Evolutionary conservation across 2,113 vertebrate genomes (phyloP).

Genomic region (Phaethon lepturus): DNA sequence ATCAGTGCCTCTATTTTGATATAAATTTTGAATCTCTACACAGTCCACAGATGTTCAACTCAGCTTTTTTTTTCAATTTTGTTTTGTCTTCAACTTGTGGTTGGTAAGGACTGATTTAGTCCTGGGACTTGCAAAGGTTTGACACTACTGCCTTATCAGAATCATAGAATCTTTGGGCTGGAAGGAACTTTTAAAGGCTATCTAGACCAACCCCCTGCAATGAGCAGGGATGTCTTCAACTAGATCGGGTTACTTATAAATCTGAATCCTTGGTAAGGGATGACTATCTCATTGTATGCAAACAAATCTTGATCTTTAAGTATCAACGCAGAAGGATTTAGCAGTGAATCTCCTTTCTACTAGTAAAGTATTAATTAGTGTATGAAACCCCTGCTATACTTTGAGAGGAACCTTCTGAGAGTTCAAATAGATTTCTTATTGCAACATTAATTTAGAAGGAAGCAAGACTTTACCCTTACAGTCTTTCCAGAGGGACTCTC

Average conservation of each 20-base stretch:
- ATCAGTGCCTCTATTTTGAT: slow-evolving; percentile 44
- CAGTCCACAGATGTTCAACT: slow-evolving; percentile 33
- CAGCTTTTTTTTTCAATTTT: not conserved
- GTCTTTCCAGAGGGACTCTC: not conserved
- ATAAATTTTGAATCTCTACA: slow-evolving; percentile 23
- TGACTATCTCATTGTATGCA: not conserved
- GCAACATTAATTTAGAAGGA: slow-evolving; percentile 35
- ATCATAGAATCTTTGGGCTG: too few relatives aligned
- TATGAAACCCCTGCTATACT: not conserved
- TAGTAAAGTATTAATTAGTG: slow-evolving; percentile 10
- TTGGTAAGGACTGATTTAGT: not conserved
- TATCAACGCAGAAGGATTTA: not conserved
- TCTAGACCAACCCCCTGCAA: too few relatives aligned
- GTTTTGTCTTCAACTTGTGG: not conserved
- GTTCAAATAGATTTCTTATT: not conserved
- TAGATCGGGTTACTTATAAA: not conserved
- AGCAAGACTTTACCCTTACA: not conserved
- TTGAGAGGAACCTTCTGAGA: not conserved
- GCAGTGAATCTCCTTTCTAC: not conserved
- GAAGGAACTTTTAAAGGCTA: too few relatives aligned
- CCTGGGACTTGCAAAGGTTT: not conserved
- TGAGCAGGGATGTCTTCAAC: too few relatives aligned
- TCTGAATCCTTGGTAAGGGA: not conserved
- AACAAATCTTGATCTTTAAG: not conserved
- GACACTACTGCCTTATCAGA: not conserved